phyloP scores from a whole-genome alignment of 2,888 invertebrate species.

The Lissocephala sabroskyi region DNA sequence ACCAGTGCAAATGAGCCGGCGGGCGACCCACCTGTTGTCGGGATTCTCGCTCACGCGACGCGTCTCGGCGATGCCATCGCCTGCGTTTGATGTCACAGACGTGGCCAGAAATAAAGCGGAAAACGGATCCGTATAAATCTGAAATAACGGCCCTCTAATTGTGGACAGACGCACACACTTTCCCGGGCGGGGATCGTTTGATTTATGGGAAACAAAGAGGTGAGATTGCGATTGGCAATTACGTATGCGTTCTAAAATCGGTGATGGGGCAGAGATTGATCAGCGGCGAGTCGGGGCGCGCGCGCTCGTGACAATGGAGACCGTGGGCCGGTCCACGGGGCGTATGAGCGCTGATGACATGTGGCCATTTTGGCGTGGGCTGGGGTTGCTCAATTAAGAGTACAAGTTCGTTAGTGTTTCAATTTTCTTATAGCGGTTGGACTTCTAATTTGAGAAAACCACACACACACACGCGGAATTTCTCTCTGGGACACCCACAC shows the following conservation, averaged over 20 bases:
- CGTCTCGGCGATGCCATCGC: too few species aligned
- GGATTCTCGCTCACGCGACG: constrained; percentile 15
- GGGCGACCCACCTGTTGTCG: constrained; percentile 3
- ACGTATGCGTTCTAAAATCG: too few species aligned
- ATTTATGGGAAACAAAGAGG: constrained; percentile 33
- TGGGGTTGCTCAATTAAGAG: constrained; percentile 54
- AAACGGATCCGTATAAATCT: background rate
- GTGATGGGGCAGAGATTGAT: too few species aligned
- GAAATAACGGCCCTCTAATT: background rate
- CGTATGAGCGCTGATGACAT: too few species aligned
- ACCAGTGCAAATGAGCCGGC: too few species aligned
- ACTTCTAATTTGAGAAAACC: constrained; percentile 50
- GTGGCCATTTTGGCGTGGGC: too few species aligned
- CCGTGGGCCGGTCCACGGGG: too few species aligned
- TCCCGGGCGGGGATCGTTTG: too few species aligned
- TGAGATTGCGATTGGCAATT: too few species aligned
- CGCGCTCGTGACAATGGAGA: too few species aligned
- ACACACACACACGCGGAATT: constrained; percentile 12
- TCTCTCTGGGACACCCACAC: constrained; percentile 17
- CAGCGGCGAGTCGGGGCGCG: too few species aligned
- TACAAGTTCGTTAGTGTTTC: constrained; percentile 37
- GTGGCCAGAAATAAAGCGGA: constrained; percentile 45
- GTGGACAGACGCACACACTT: background rate
- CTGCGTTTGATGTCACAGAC: constrained; percentile 13
- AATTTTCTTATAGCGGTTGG: constrained; percentile 21